phyloP scores from a whole-genome alignment of 64 coral and sea anemone genomes.

The Porites lutea region DNA sequence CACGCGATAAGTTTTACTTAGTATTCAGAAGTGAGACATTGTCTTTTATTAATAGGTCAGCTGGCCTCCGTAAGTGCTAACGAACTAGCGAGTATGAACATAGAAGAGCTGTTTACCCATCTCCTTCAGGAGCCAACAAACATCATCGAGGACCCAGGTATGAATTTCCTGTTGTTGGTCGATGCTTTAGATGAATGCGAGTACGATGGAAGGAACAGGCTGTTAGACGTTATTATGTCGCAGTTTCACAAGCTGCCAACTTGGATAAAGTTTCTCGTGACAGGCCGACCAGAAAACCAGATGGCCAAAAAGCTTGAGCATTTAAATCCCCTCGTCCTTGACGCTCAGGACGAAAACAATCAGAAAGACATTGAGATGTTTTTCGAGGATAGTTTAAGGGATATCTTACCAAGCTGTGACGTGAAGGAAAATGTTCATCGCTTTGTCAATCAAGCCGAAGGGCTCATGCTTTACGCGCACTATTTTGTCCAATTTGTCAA shows the following conservation, averaged over 20 bases:
- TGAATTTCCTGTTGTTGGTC: slow-evolving; percentile 59
- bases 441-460: slow-evolving; percentile 57
- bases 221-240: slow-evolving; percentile 54
- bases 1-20: not conserved
- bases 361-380: slow-evolving; percentile 46
- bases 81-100: slow-evolving; percentile 38
- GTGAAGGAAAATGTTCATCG: not conserved
- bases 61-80: not conserved
- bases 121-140: slow-evolving; percentile 71
- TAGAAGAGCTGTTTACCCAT: slow-evolving; percentile 65
- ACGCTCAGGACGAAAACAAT: slow-evolving; percentile 48
- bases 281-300: slow-evolving; percentile 56
- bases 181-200: slow-evolving; percentile 84
- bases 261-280: slow-evolving; percentile 82
- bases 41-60: not conserved
- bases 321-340: slow-evolving; percentile 36
- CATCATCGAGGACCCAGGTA: slow-evolving; percentile 50
- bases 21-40: not conserved
- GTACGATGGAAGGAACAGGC: slow-evolving; percentile 17
- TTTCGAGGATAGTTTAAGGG: slow-evolving; percentile 47
- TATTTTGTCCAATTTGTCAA: slow-evolving; percentile 50
- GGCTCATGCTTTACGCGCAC: slow-evolving; percentile 76
- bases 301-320: slow-evolving; percentile 34
- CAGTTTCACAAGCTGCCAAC: slow-evolving; percentile 64
- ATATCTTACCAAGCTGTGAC: not conserved